Evolutionary conservation across 1,140 invertebrate genomes (phyloP), one percentile per base, ranked within the genome.

Genomic region (Melanaphis sacchari): DNA sequence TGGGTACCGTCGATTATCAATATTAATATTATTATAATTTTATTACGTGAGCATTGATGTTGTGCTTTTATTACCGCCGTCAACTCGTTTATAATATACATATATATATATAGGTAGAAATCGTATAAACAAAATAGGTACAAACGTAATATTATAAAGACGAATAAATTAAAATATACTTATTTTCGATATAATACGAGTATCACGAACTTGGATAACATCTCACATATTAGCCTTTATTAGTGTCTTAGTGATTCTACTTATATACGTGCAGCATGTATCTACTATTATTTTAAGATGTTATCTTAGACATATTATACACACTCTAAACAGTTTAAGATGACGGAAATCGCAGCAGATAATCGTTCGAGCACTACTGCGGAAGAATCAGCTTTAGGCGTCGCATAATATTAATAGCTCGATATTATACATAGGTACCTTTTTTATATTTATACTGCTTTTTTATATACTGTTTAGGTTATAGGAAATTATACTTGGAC

Each of bases 131-230:
- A n/a, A n/a, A n/a, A n/a, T n/a, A n/a, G n/a, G n/a, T n/a, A 76
- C 59, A 76, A 76, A 76, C 31, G 31, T 49, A 49, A 40, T 88
- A 49, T 41, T 31, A 84, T 24, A 31, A 40, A 26, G 38, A 40
- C 84, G 84, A 87, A 87, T 43, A 87, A 41, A 87, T 87, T 87
- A 87, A 43, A 41, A 31, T 87, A 43, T 87, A 87, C 26, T 52
- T 22, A 52, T 52, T 52, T 52, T 52, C 52, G 52, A 52, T 52
- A 82, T 40, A 40, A 40, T 82, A 24, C 36, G 38, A 22, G 38
- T 46, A 43, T 43, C 84, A 43, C 41, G 84, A 87, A 87, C 40
- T 87, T 31, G 41, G 84, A 87, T 43, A 36, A 87, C 84, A 84
- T 84, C 82, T 84, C 82, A 11, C 40, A 81, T 40, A 84, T 84